phyloP scores from a whole-genome alignment of 2,113 vertebrate genomes.

The Menura novaehollandiae region DNA sequence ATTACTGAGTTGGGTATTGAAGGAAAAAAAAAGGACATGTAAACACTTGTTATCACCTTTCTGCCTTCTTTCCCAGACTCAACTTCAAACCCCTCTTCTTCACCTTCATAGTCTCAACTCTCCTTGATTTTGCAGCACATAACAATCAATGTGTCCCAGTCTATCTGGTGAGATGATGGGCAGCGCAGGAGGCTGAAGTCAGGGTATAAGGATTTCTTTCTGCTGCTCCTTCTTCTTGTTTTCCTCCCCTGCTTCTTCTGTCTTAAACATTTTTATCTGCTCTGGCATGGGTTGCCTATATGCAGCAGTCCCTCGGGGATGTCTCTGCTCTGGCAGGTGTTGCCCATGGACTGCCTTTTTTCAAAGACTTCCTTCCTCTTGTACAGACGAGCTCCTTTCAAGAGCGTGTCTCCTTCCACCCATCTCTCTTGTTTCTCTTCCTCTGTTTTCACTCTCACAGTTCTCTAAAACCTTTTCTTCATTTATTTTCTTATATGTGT shows the following conservation, averaged over 20 bases:
- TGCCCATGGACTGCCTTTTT: fast-evolving
- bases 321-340: not conserved
- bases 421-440: not conserved
- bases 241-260: not conserved
- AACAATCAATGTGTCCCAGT: not conserved
- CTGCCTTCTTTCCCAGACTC: not conserved
- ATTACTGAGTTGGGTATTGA: not conserved
- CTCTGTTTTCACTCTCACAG: not conserved
- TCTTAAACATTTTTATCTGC: not conserved
- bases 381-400: not conserved
- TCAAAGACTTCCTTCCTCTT: not conserved
- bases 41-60: not conserved
- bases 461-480: not conserved
- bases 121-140: fast-evolving
- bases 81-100: not conserved
- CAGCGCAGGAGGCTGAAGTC: not conserved
- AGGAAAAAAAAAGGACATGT: not conserved
- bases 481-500: fast-evolving
- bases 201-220: not conserved
- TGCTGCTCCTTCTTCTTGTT: not conserved
- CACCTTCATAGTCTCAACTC: not conserved
- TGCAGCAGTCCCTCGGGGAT: not conserved
- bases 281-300: not conserved
- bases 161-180: not conserved
- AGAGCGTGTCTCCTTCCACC: not conserved